Conservation (phyloP, 2,888 invertebrate genomes). For the Adineta ricciae region DNA sequence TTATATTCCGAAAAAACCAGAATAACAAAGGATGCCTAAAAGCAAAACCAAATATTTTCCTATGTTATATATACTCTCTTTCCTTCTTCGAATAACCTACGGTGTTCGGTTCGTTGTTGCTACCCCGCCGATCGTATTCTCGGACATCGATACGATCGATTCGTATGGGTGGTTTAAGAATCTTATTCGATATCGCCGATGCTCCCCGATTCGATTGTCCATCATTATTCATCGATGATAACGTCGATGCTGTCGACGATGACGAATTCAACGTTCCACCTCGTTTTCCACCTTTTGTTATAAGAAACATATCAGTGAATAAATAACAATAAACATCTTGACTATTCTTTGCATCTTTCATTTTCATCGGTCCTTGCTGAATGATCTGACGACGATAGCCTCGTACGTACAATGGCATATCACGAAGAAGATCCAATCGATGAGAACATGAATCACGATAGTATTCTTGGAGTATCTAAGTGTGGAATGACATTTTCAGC, state of each 20-base stretch:
- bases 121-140: conserved; percentile 47
- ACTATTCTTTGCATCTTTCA: conserved; percentile 65
- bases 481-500: too few species aligned
- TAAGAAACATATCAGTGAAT: conserved; percentile 79
- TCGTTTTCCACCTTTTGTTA: conserved; percentile 63
- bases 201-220: background rate
- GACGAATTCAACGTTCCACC: background rate
- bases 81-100: background rate
- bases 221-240: background rate
- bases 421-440: conserved; percentile 19
- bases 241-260: background rate
- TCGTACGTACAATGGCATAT: conserved; percentile 17
- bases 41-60: too few species aligned
- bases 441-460: conserved; percentile 8
- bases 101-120: background rate
- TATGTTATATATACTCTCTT: too few species aligned
- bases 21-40: background rate
- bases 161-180: conserved; percentile 69
- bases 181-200: conserved; percentile 48
- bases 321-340: conserved; percentile 78
- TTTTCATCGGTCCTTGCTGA: conserved; percentile 67
- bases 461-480: background rate
- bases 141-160: conserved; percentile 64
- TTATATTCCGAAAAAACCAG: background rate
- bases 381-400: conserved; percentile 56